A percentile compares a stretch with the other conserved stretches of the same genome.
phyloP scores from a whole-genome alignment of 2,888 invertebrate species.

The Pseudolycoriella hygida region DNA sequence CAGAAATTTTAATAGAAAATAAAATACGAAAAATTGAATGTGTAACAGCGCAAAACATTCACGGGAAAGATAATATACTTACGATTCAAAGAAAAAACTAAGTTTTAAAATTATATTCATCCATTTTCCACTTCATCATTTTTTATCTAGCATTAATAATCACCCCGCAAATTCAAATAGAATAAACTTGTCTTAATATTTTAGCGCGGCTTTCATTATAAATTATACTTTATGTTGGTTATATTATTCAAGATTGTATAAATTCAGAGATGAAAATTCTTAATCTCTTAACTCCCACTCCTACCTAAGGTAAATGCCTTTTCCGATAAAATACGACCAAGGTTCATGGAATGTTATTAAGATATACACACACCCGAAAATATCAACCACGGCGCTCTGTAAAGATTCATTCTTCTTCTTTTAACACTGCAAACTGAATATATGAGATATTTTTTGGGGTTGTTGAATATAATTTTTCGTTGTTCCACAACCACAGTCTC shows the following conservation, averaged over 20 bases:
- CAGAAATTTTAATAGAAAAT: no score
- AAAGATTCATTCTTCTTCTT: background rate
- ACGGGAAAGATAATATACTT: no score
- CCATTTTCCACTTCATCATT: conserved; percentile 1
- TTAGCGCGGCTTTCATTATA: conserved; percentile 2
- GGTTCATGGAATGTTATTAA: conserved; percentile 1
- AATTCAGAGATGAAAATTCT: conserved; percentile 1
- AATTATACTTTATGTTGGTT: conserved; percentile 2
- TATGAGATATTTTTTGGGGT: no score
- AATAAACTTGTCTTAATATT: conserved; percentile 4
- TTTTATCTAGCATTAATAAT: conserved; percentile 1
- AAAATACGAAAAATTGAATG: no score
- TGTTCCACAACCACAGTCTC: no score
- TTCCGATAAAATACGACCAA: conserved; percentile 1
- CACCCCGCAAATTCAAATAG: conserved; percentile 4
- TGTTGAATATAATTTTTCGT: no score
- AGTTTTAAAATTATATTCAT: background rate
- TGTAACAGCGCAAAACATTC: no score
- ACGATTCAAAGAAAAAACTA: no score
- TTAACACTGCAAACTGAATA: conserved; percentile 1
- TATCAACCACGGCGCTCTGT: background rate
- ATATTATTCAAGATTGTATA: conserved; percentile 1
- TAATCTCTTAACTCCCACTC: background rate
- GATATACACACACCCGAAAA: background rate
- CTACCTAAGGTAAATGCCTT: background rate